These are phyloP conservation scores for Chauna torquata DNA, from an alignment of 2,113 vertebrate species.

Conservation along the genomic window DNA sequence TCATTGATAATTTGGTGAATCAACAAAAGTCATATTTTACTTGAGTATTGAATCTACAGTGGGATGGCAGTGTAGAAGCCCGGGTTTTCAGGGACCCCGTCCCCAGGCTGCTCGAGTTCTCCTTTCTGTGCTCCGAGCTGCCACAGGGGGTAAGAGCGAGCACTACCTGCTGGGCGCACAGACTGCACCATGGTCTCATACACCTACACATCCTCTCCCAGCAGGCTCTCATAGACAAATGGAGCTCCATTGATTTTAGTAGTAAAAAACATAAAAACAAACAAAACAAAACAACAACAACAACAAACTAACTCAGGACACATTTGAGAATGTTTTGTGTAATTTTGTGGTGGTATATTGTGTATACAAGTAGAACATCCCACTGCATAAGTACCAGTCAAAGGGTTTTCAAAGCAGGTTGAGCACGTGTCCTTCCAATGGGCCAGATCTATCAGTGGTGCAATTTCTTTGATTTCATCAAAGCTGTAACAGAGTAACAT, in stretches of 20 bases:
- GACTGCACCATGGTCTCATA: too few relatives aligned
- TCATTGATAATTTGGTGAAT: rapidly evolving
- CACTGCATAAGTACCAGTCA: neutral
- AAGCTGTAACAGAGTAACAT: neutral
- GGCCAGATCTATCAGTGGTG: neutral
- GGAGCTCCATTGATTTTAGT: neutral
- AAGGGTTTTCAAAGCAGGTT: neutral
- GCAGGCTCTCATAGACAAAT: neutral
- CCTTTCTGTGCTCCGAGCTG: neutral
- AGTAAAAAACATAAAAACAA: too few relatives aligned
- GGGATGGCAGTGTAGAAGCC: neutral
- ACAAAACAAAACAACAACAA: too few relatives aligned
- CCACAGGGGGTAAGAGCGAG: neutral
- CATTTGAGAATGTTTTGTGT: neutral
- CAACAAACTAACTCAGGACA: neutral
- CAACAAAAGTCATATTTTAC: neutral
- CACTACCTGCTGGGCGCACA: neutral
- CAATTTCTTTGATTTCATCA: neutral
- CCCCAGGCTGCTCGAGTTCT: neutral
- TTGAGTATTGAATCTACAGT: rapidly evolving
- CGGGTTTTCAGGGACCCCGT: rapidly evolving
- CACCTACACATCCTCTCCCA: neutral
- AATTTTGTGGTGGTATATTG: neutral
- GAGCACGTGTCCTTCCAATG: neutral
- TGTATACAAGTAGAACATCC: neutral